These are phyloP conservation scores for Shinisaurus crocodilurus DNA, from an alignment of 2,113 vertebrate genomes.

Conservation along the genomic window DNA sequence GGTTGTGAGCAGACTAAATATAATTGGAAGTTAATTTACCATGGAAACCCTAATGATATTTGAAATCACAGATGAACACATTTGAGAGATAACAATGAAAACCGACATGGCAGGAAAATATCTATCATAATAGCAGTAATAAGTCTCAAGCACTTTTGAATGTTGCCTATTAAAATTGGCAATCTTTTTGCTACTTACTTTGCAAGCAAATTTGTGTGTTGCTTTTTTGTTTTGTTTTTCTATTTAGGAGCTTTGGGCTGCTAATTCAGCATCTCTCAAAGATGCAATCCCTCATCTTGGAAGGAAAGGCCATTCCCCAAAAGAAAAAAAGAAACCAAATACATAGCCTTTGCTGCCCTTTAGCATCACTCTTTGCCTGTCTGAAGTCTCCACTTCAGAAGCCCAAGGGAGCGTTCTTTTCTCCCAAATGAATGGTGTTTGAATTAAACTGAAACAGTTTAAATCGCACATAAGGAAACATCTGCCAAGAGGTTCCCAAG, in stretches of 20 bases:
- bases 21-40: constrained; percentile 65
- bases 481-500: constrained; percentile 16
- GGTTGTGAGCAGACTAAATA: constrained; percentile 37
- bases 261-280: constrained; percentile 32
- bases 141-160: constrained; percentile 45
- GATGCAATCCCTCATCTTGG: constrained; percentile 24
- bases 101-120: constrained; percentile 41
- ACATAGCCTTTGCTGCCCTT: constrained; percentile 19
- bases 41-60: constrained; percentile 66
- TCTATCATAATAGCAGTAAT: constrained; percentile 35
- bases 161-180: constrained; percentile 14
- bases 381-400: constrained; percentile 24
- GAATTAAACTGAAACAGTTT: constrained; percentile 47
- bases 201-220: constrained; percentile 11
- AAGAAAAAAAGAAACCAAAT: neutral
- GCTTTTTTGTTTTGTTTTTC: neutral
- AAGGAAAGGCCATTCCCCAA: neutral
- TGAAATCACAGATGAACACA: constrained; percentile 60
- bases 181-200: constrained; percentile 29
- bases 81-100: constrained; percentile 55
- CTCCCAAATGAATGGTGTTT: constrained; percentile 32
- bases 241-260: constrained; percentile 33
- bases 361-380: constrained; percentile 19
- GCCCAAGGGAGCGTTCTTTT: neutral
- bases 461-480: neutral